Percentiles rank a stretch among this genome's conserved stretches.
phyloP scores from a whole-genome alignment of 2,797 vertebrate genomes.

The Sarcoramphus papa region DNA sequence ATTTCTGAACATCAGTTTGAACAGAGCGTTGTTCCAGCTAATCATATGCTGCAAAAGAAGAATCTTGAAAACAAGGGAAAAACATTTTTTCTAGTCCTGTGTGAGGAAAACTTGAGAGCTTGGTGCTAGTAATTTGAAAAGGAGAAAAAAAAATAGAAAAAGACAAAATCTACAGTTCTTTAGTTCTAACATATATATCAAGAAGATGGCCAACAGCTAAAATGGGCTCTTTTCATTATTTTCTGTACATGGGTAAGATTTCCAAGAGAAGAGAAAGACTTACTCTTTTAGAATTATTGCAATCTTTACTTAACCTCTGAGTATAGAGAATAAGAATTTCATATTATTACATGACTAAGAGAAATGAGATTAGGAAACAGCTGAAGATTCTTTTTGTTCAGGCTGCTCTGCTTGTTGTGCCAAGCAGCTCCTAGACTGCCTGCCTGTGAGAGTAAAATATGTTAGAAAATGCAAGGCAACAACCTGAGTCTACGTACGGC shows the following conservation, averaged over 20 bases:
- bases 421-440: neutral
- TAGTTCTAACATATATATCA: neutral
- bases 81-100: neutral
- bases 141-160: neutral
- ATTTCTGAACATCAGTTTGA: neutral
- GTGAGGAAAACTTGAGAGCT: neutral
- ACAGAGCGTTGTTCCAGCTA: neutral
- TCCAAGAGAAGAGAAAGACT: conserved; percentile 2
- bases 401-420: neutral
- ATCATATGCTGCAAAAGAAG: neutral
- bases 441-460: neutral
- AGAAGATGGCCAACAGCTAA: conserved; percentile 1
- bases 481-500: neutral
- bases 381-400: conserved; percentile 25
- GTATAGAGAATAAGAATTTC: conserved; percentile 19
- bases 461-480: neutral
- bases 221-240: conserved; percentile 12
- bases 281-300: conserved; percentile 20
- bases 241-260: conserved; percentile 16
- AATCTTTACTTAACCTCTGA: neutral
- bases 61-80: neutral
- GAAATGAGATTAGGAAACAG: conserved; percentile 22
- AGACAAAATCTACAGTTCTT: neutral
- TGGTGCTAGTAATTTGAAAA: neutral
- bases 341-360: conserved; percentile 10